Evolutionary conservation across 2,113 vertebrate genomes (phyloP), one percentile per base, ranked within the genome.

Genomic region (Pluvialis apricaria): DNA sequence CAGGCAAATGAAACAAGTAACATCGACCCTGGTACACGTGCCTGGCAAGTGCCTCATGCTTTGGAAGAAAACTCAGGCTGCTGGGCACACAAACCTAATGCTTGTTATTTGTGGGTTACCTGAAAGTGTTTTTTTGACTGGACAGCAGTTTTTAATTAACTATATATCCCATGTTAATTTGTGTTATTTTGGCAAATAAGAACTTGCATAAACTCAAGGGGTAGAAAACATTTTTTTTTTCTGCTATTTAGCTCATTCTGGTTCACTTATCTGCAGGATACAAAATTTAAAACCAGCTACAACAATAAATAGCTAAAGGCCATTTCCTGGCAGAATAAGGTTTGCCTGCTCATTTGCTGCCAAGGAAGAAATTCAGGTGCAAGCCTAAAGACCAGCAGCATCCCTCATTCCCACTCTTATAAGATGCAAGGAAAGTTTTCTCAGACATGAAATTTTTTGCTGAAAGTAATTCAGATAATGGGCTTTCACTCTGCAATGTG

Each of bases 291-390:
- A 93, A 68, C 28, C 40, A 47, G 60, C 38, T 64, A 58, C 65
- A 95, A 83, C 34, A 78, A 62, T 32, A 82, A 96, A 82, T 16
- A 82, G 70, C 70, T 51, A 44, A 87, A 90, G 64, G 90, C 44
- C n/a, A 52, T 82, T 85, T 90, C 65, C 76, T 75, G 62, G 42
- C 82, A 78, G 57, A 72, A 85, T 29, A 51, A 28, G 15, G 28
- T 84, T 66, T 84, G 26, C 52, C 47, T 90, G 86, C 8, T 8
- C 42, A 44, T 79, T 89, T 91, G 42, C 76, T 83, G 54, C 68
- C 51, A 89, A 86, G 45, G 11, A 55, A 73, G 14, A 78, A 78
- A 61, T 60, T 51, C 66, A 88, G 40, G 61, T 36, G 57, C 44
- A 65, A 91, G 54, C 19, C 38, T 78, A 13, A 32, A 51, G 42